Evolutionary conservation across 2,797 vertebrate genomes (phyloP).

Genomic region (Odontamblyopus rebecca): DNA sequence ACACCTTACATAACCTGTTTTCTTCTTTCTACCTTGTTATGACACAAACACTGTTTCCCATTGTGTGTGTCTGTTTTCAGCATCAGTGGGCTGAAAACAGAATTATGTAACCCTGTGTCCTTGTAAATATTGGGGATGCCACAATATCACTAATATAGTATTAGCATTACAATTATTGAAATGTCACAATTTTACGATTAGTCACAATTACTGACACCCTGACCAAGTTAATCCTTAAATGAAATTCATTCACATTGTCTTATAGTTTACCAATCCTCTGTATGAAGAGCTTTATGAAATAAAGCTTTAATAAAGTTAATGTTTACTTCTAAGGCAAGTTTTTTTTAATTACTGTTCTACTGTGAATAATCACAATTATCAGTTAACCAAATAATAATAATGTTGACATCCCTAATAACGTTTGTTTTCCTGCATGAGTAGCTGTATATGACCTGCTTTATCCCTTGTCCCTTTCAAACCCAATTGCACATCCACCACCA

Average conservation of each 20-base stretch:
- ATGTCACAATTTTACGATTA: too few species aligned
- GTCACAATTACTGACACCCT: too few species aligned
- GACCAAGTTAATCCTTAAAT: background rate
- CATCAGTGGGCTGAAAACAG: background rate
- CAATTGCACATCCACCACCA: slow-evolving; percentile 24
- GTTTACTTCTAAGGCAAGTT: too few species aligned
- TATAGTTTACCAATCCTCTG: background rate
- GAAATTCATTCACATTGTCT: background rate
- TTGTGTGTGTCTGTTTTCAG: slow-evolving; percentile 27
- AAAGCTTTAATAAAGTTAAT: background rate
- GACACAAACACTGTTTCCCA: background rate
- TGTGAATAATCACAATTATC: background rate
- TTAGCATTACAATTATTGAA: background rate
- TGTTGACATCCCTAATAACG: background rate
- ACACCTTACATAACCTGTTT: background rate
- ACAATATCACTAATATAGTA: background rate
- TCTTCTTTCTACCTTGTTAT: background rate
- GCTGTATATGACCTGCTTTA: slow-evolving; percentile 16
- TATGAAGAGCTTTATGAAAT: background rate
- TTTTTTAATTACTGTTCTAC: background rate
- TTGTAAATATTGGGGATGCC: background rate
- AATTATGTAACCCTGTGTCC: background rate
- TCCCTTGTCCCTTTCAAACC: slow-evolving; percentile 15
- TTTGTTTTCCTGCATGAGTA: slow-evolving; percentile 24
- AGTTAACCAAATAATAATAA: background rate